Evolutionary conservation across 2,797 vertebrate genomes (phyloP).

Genomic region (Lerista edwardsae): DNA sequence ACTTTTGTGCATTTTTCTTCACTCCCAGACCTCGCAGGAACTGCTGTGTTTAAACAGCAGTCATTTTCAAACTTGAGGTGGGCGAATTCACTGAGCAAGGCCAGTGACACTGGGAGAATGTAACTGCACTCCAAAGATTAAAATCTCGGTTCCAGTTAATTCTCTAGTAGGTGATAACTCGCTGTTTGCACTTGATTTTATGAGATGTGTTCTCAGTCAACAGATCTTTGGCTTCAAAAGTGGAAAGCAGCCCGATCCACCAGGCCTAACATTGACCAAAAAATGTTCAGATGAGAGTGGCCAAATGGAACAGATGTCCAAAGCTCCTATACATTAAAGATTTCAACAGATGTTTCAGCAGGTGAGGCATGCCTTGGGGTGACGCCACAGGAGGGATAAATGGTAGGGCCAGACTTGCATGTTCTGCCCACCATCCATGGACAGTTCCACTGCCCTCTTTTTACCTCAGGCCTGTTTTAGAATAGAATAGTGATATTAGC

Average conservation of each 20-base stretch:
- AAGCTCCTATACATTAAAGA: not conserved
- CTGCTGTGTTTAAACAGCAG: slow-evolving; percentile 67
- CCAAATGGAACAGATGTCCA: not conserved
- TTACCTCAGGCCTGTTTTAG: not conserved
- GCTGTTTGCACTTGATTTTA: not conserved
- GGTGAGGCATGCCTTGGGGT: not conserved
- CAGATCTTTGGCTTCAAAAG: not conserved
- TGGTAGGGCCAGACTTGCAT: not conserved
- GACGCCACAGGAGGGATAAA: not conserved
- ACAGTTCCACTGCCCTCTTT: not conserved
- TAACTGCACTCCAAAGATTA: slow-evolving; percentile 53
- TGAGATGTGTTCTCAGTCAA: not conserved
- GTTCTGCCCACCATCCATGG: not conserved
- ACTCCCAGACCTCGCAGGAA: slow-evolving; percentile 63
- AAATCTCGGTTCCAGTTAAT: not conserved
- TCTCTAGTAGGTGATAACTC: not conserved
- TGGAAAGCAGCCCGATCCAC: not conserved
- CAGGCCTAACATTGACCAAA: not conserved
- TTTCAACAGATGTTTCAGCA: not conserved
- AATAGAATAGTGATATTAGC: slow-evolving; percentile 12
- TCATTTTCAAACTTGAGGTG: slow-evolving; percentile 65
- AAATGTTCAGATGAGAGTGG: not conserved
- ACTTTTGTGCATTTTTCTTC: slow-evolving; percentile 66
- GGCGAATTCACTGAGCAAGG: slow-evolving; percentile 50
- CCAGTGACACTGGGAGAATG: slow-evolving; percentile 53